Conservation (phyloP, 2,888 invertebrate species). For the Priocnemis perturbator region DNA sequence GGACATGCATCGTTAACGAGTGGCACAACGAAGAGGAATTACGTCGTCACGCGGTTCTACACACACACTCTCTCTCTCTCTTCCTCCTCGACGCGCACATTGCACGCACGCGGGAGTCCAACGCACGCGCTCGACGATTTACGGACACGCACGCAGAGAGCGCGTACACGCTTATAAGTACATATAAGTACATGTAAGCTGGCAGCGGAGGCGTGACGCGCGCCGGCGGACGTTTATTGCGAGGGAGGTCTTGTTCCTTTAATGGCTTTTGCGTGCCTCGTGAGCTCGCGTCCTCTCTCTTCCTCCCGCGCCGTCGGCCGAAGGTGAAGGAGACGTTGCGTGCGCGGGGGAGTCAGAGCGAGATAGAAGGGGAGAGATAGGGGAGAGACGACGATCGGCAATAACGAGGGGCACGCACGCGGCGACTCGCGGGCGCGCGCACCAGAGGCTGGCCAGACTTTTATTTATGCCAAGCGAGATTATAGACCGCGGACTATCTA, state of each 20-base stretch:
- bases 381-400: not conserved
- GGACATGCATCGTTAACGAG: constrained; percentile 22
- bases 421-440: not conserved
- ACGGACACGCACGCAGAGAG: too few species aligned
- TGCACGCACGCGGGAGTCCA: constrained; percentile 24
- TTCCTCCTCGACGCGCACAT: constrained; percentile 9
- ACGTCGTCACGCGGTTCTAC: constrained; percentile 24
- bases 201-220: constrained; percentile 29
- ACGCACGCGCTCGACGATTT: too few species aligned
- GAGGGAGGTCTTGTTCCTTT: constrained; percentile 57
- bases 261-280: constrained; percentile 59
- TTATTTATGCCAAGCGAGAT: too few species aligned
- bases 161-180: too few species aligned
- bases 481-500: too few species aligned
- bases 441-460: too few species aligned
- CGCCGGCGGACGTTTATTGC: constrained; percentile 38
- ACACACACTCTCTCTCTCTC: too few species aligned
- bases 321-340: constrained; percentile 27
- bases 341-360: constrained; percentile 10
- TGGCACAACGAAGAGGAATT: constrained; percentile 12
- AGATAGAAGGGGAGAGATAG: not conserved
- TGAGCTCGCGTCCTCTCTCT: constrained; percentile 40
- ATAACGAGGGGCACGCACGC: constrained; percentile 8
- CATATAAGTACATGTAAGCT: too few species aligned
- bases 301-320: constrained; percentile 7